These are phyloP conservation scores for Grammomys surdaster DNA, from an alignment of 2,113 vertebrate genomes.

Conservation along the genomic window DNA sequence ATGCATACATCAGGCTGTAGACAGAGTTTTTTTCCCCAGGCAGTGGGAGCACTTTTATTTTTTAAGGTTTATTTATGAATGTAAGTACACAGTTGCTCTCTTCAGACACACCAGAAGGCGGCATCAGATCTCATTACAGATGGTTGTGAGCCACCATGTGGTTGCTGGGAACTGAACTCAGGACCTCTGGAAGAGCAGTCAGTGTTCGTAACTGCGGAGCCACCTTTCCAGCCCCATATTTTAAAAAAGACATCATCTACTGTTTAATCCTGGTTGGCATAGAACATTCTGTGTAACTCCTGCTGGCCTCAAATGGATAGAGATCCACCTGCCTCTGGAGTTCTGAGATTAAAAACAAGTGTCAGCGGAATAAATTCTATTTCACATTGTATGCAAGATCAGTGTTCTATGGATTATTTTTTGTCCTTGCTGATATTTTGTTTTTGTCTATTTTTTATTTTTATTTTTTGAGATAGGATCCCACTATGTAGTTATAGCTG, in stretches of 20 bases:
- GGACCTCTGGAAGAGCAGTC: no score
- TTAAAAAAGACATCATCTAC: neutral
- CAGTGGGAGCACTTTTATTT: no score
- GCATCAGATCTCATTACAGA: no score
- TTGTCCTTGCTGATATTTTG: neutral
- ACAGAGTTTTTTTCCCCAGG: neutral
- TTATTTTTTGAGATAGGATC: neutral
- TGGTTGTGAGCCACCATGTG: no score
- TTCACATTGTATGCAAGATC: neutral
- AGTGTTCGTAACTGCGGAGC: no score
- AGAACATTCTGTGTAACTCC: neutral
- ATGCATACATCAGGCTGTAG: neutral
- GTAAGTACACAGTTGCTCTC: no score
- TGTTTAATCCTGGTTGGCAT: neutral
- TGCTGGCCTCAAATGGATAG: neutral
- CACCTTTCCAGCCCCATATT: no score
- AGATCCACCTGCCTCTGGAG: neutral
- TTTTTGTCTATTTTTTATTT: neutral
- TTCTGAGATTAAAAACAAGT: neutral
- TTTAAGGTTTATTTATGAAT: no score
- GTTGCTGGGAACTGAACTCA: no score
- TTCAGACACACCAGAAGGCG: no score
- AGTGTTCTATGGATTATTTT: slow-evolving; percentile 14
- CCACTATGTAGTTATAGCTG: neutral
- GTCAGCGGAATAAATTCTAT: neutral